Base-by-base conservation (phyloP, 2,113 vertebrate genomes). In the Sphaerodactylus townsendi region DNA sequence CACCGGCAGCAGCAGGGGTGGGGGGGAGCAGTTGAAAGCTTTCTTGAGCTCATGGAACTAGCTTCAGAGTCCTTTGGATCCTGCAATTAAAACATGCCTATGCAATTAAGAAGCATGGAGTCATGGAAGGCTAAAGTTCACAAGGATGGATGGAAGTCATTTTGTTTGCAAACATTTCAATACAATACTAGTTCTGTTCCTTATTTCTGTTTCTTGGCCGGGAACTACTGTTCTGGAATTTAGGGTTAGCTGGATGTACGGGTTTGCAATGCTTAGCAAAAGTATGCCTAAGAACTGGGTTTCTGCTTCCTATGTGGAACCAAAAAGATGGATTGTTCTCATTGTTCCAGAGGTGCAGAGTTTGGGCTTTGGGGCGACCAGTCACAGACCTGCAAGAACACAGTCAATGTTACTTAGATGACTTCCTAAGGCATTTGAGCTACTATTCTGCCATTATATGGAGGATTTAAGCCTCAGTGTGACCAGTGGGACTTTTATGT, bases 61-160 rank as follows among this genome's bases (percentile, higher is more conserved):
- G 37, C 17, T 64, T 37, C 23, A 35, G 2, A 59, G 23, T 65
- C 66, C 15, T 21, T 66, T 77, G 35, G 25, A 64, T 39, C 33
- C n/a, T 48, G 15, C n/a, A 35, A 74, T 48, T 48, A 65, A 35
- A 48, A 65, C 4, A 35, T 25, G 33, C 56, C 33, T 19, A 3
- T n/a, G 4, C 1, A 21, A 28, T 17, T 53, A 2, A 0, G 46
- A 69, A 65, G 0, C 0, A 33, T 28, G 78, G 11, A 56, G 79
- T 1, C 30, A 3, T 0, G 1, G 41, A 14, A 4, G 30, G 14
- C 39, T 35, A 14, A 44, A 77, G 28, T 46, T 33, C 81, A n/a
- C 33, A 76, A 62, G 44, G 50, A 50, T 74, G 5, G 28, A 33
- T 6, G 10, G 3, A 41, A 25, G 10, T 6, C 2, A 59, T 41